phyloP scores from a whole-genome alignment of 2,888 invertebrate genomes.

The Ceriagrion tenellum region DNA sequence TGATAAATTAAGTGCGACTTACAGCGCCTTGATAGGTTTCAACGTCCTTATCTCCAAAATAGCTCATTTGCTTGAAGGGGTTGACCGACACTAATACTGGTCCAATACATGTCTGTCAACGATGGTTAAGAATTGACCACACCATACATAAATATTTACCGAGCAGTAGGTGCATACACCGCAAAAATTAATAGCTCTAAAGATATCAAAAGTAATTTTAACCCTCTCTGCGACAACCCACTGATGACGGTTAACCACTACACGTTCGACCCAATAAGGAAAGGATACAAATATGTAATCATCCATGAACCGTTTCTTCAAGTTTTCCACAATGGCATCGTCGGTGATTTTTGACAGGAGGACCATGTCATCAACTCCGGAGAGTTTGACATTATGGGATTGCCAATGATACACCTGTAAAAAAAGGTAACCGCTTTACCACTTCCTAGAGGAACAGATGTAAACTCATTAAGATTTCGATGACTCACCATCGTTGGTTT shows the following conservation, averaged over 20 bases:
- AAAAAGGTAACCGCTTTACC: background rate
- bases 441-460: background rate
- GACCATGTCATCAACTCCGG: slow-evolving; percentile 86
- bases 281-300: slow-evolving; percentile 84
- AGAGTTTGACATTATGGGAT: slow-evolving; percentile 84
- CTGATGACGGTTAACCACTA: too few relatives aligned
- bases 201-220: too few relatives aligned
- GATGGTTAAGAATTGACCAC: background rate
- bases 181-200: too few relatives aligned
- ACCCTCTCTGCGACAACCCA: too few relatives aligned
- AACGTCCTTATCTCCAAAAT: slow-evolving; percentile 83
- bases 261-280: background rate
- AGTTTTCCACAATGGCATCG: slow-evolving; percentile 83
- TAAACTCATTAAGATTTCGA: background rate
- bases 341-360: slow-evolving; percentile 83
- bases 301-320: slow-evolving; percentile 83
- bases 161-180: too few relatives aligned
- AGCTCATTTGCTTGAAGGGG: slow-evolving; percentile 83
- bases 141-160: too few relatives aligned
- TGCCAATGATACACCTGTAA: slow-evolving; percentile 85
- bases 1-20: slow-evolving; percentile 73
- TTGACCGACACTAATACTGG: slow-evolving; percentile 83
- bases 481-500: slow-evolving; percentile 23
- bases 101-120: slow-evolving; percentile 82
- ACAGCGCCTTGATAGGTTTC: slow-evolving; percentile 82